phyloP scores from a whole-genome alignment of 2,797 vertebrate species.

The Spinus pinus region DNA sequence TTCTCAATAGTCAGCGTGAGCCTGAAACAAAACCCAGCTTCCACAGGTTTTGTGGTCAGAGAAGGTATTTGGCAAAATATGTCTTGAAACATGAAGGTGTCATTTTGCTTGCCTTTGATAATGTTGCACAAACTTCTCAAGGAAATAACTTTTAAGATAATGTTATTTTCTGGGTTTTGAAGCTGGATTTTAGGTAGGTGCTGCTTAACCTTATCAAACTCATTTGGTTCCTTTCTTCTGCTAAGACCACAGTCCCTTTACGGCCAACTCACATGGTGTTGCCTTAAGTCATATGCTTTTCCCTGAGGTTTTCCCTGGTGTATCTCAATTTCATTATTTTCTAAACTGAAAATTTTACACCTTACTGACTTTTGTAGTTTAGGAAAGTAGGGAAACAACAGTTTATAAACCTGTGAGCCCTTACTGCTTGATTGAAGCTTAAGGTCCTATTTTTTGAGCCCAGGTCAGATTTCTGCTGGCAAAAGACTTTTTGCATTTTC shows the following conservation, averaged over 20 bases:
- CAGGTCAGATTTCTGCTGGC: neutral
- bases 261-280: neutral
- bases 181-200: neutral
- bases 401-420: neutral
- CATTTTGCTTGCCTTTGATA: neutral
- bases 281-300: neutral
- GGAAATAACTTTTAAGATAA: neutral
- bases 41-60: neutral
- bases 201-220: neutral
- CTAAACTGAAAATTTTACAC: neutral
- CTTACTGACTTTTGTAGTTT: neutral
- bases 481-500: neutral
- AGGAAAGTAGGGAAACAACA: neutral
- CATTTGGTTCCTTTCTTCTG: neutral
- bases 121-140: neutral
- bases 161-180: neutral
- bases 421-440: neutral
- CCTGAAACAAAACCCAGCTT: neutral
- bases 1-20: neutral
- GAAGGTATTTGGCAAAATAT: neutral
- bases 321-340: neutral
- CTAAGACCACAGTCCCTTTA: neutral
- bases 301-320: neutral
- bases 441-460: neutral
- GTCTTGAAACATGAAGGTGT: neutral